Conservation (phyloP, 2,113 vertebrate genomes). For the Promerops cafer region DNA sequence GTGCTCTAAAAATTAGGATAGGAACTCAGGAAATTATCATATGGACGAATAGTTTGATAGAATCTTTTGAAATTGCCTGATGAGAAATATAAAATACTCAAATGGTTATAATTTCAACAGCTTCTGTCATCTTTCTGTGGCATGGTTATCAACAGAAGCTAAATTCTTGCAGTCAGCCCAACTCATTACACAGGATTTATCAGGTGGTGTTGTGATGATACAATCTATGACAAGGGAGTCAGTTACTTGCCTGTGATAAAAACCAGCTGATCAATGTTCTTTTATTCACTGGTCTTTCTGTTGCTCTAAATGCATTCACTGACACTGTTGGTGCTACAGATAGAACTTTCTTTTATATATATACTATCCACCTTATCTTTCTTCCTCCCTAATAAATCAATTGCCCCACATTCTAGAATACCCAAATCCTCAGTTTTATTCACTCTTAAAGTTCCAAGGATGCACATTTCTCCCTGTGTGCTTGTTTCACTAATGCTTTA, state of each 20-base stretch:
- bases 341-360: neutral
- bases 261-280: neutral
- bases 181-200: neutral
- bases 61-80: neutral
- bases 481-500: neutral
- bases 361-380: neutral
- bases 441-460: neutral
- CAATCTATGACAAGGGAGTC: slow-evolving; percentile 1
- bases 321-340: neutral
- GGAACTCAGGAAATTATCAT: neutral
- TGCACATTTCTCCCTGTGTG: neutral
- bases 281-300: neutral
- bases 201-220: neutral
- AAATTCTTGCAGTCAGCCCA: neutral
- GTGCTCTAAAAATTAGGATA: neutral
- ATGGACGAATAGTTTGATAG: neutral
- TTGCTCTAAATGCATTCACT: neutral
- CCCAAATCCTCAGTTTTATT: neutral
- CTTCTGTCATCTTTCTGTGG: neutral
- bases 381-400: neutral
- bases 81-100: neutral
- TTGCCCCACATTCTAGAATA: neutral
- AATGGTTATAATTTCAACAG: neutral
- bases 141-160: neutral
- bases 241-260: slow-evolving; percentile 9